Base-by-base conservation (phyloP, 2,888 invertebrate genomes). In the Caenorhabditis sp. region DNA sequence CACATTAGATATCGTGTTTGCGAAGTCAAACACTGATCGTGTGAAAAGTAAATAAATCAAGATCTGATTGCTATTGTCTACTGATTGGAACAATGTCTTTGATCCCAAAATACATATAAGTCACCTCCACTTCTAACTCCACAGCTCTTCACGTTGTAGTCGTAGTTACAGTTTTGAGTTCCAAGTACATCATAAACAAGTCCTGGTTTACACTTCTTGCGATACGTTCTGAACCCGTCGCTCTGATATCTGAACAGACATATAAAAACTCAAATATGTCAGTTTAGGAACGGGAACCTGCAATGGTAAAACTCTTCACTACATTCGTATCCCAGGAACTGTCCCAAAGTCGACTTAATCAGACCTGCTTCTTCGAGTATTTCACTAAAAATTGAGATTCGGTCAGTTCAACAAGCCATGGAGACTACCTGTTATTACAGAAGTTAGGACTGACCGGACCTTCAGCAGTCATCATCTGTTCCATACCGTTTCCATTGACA, bases 101-200 rank as follows among this genome's bases (percentile, higher is more conserved):
- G n/a, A 28, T 55, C 47, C 58, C 20, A 65, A 58, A 65, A 64
- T 65, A 72, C 56, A 47, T 55, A 40, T 11, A 5, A 40, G 11
- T 40, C 13, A 78, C 82, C 82, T 60, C 80, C 82, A 56, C 77
- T 61, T 50, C 71, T 53, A 22, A 87, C 85, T 26, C 87, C 88
- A 76, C 91, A 91, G 8, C 88, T 90, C 58, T 88, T 87, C 58
- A 91, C 90, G 68, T 91, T 91, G 77, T 88, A 91, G 69, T 91
- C 90, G 79, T 91, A 91, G 80, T 91, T 90, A 67, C 91, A 91
- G 74, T 91, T 91, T 77, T 91, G 90, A 1, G 91, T 91, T 24
- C 91, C 91, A 37, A 85, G 67, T 13, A 90, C 89, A 71, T 91
- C 91, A 77, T 88, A 91, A 1, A 91, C 91, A 20, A 91, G 85